Conservation (phyloP, 2,888 invertebrate genomes). For the Dicycla oo region DNA sequence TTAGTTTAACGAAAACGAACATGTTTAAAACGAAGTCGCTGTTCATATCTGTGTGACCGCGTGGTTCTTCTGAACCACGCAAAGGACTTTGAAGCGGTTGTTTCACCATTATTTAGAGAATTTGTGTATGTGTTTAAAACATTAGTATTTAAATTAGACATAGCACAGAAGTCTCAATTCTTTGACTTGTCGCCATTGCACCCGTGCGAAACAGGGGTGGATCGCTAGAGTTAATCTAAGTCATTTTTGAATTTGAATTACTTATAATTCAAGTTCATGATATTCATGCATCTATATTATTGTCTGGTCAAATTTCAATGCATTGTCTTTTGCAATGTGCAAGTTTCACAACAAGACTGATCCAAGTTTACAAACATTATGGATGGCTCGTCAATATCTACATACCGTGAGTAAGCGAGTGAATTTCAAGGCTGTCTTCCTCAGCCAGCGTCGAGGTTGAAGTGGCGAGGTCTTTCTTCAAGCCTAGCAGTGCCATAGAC, state of each 20-base stretch:
- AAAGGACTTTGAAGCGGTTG: neutral
- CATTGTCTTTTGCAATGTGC: neutral
- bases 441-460: slow-evolving; percentile 91
- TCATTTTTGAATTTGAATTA: too few relatives aligned
- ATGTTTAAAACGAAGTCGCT: neutral
- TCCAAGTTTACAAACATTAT: neutral
- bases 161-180: neutral
- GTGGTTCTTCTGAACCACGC: neutral
- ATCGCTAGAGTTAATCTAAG: neutral
- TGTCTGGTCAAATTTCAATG: neutral
- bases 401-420: slow-evolving; percentile 77
- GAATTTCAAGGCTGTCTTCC: slow-evolving; percentile 88
- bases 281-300: neutral
- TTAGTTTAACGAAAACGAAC: neutral
- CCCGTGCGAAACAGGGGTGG: neutral
- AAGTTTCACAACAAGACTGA: neutral
- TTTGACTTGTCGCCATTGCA: too few relatives aligned
- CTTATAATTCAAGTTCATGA: too few relatives aligned
- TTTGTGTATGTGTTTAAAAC: neutral
- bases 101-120: neutral
- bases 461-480: slow-evolving; percentile 91
- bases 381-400: slow-evolving; percentile 7
- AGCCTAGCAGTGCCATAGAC: slow-evolving; percentile 92
- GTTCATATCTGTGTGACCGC: neutral
- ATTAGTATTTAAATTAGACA: too few relatives aligned